These are phyloP conservation scores for Scomber scombrus DNA, from an alignment of 2,113 vertebrate species.

Conservation along the genomic window DNA sequence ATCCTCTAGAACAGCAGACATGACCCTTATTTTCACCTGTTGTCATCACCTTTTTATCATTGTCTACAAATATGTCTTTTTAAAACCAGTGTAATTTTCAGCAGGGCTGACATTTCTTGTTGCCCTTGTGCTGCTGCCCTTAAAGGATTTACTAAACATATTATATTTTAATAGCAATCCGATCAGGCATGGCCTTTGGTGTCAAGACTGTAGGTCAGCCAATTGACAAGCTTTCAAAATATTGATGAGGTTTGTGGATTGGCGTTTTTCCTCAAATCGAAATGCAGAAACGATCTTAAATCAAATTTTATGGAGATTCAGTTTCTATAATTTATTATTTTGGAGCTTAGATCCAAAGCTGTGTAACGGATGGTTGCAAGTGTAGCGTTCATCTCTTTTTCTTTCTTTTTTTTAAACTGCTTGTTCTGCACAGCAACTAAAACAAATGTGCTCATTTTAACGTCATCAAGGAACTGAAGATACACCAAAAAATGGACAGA, in stretches of 20 bases:
- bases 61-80: conserved; percentile 59
- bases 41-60: conserved; percentile 3
- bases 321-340: conserved; percentile 2
- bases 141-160: conserved; percentile 45
- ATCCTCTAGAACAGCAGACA: neutral
- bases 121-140: conserved; percentile 42
- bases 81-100: conserved; percentile 24
- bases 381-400: neutral
- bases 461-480: conserved; percentile 19
- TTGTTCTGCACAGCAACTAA: conserved; percentile 32
- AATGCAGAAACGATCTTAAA: conserved; percentile 34
- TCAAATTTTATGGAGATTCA: conserved; percentile 13
- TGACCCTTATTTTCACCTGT: neutral
- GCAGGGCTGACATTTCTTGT: conserved; percentile 39
- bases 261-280: conserved; percentile 40
- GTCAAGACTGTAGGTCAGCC: conserved; percentile 68
- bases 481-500: conserved; percentile 1
- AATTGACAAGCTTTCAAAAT: conserved; percentile 69
- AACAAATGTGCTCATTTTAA: conserved; percentile 41
- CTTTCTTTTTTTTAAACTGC: neutral
- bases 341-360: neutral
- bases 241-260: conserved; percentile 48
- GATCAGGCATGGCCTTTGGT: conserved; percentile 58
- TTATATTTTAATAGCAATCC: conserved; percentile 69
- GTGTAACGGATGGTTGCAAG: neutral